A percentile compares a stretch with the other conserved stretches of the same genome.
These are phyloP conservation scores for Petroica traversi DNA, from an alignment of 2,113 vertebrate genomes.

Conservation along the genomic window DNA sequence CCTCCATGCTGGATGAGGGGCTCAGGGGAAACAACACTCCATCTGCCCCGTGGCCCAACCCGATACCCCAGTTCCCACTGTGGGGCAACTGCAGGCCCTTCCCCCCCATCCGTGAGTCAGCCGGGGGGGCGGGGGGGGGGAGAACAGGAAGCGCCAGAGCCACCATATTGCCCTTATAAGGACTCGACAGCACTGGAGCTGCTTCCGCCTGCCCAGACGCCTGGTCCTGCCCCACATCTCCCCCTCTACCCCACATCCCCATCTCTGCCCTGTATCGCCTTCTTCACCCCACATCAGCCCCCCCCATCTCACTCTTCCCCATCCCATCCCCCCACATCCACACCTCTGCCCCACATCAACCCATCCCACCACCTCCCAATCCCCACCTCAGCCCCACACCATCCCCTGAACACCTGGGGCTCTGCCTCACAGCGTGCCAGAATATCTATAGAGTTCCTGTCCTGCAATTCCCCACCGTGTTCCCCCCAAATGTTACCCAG, in stretches of 20 bases:
- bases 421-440: background rate
- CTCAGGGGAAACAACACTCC: rapidly evolving
- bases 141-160: background rate
- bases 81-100: background rate
- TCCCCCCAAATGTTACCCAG: background rate
- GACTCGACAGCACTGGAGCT: background rate
- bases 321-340: background rate
- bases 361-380: too few relatives aligned
- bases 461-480: background rate
- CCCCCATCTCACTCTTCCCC: background rate
- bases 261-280: too few relatives aligned
- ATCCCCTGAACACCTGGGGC: too few relatives aligned
- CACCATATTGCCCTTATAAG: background rate
- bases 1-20: background rate
- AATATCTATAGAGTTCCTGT: background rate
- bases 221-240: background rate
- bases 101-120: background rate
- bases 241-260: background rate
- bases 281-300: background rate
- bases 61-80: background rate
- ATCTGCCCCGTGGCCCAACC: rapidly evolving
- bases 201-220: background rate
- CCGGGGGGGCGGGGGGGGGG: background rate
- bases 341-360: background rate
- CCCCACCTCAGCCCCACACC: background rate